These are phyloP conservation scores for Linyphia triangularis DNA, from an alignment of 2,888 invertebrate genomes.

Conservation along the genomic window DNA sequence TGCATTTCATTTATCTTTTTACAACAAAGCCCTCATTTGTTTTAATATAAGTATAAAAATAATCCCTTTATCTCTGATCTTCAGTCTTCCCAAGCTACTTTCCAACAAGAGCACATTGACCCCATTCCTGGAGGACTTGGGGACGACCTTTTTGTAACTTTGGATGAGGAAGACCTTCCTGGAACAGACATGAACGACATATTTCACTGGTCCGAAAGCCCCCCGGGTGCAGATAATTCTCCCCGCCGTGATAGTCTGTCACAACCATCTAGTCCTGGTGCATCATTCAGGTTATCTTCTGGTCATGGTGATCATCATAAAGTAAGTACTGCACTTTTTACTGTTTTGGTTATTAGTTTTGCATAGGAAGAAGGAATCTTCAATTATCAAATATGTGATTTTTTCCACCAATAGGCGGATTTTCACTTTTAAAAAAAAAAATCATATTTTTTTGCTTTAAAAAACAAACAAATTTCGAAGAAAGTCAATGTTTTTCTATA, in stretches of 20 bases:
- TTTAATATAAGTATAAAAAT: too few relatives aligned
- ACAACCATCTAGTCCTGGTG: constrained; percentile 82
- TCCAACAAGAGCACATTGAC: constrained; percentile 79
- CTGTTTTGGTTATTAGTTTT: not conserved
- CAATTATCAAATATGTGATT: too few relatives aligned
- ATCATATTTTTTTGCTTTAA: too few relatives aligned
- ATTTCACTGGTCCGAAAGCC: constrained; percentile 85
- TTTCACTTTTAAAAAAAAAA: too few relatives aligned
- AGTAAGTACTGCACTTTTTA: constrained; percentile 78
- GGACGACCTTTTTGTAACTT: constrained; percentile 65
- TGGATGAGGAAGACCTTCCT: constrained; percentile 75
- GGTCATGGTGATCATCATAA: constrained; percentile 82
- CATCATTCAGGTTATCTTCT: constrained; percentile 81
- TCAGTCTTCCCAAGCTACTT: constrained; percentile 86
- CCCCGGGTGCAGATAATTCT: constrained; percentile 82
- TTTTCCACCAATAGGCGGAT: too few relatives aligned
- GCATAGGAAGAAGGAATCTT: too few relatives aligned
- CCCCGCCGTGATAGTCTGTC: constrained; percentile 79
- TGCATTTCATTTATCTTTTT: too few relatives aligned
- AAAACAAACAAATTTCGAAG: too few relatives aligned
- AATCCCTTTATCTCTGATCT: constrained; percentile 35
- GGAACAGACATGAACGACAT: constrained; percentile 84
- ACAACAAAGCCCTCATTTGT: too few relatives aligned
- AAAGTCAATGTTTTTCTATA: too few relatives aligned
- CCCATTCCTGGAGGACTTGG: constrained; percentile 69